A percentile compares a stretch with the other conserved stretches of the same genome.
phyloP scores from a whole-genome alignment of 2,888 invertebrate species.

The Orthosia gothica region DNA sequence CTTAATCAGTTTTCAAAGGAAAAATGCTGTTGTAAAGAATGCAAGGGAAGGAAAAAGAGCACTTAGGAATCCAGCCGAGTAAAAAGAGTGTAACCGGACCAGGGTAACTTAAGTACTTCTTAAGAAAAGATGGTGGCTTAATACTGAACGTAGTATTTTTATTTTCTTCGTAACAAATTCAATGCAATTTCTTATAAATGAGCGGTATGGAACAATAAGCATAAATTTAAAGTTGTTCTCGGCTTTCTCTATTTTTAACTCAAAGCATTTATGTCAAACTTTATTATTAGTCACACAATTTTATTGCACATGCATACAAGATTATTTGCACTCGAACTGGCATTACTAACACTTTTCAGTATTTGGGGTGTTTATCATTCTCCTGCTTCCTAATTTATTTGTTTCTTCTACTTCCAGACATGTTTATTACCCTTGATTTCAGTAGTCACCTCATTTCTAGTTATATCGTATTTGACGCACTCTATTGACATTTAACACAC shows the following conservation, averaged over 20 bases:
- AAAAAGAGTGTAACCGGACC: constrained; percentile 25
- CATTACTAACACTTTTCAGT: not conserved
- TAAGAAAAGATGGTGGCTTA: constrained; percentile 23
- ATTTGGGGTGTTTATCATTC: no score
- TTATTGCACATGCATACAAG: no score
- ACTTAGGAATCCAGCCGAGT: constrained; percentile 5
- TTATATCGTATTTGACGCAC: no score
- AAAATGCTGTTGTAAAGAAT: constrained; percentile 13
- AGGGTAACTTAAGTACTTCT: constrained; percentile 12
- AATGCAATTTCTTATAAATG: not conserved
- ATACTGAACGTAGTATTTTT: not conserved
- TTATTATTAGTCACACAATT: not conserved
- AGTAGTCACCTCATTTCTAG: no score
- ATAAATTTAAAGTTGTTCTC: not conserved
- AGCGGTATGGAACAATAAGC: not conserved
- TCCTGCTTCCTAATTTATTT: no score
- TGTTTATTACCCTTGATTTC: no score
- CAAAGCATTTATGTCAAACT: not conserved
- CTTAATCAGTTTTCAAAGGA: constrained; percentile 43
- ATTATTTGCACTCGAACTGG: not conserved
- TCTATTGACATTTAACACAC: no score
- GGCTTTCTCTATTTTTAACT: not conserved
- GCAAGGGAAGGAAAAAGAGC: constrained; percentile 26
- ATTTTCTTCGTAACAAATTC: constrained; percentile 16
- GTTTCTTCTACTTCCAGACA: no score